These are phyloP conservation scores for Pyrocoelia pectoralis DNA, from an alignment of 2,888 invertebrate genomes.

Conservation along the genomic window DNA sequence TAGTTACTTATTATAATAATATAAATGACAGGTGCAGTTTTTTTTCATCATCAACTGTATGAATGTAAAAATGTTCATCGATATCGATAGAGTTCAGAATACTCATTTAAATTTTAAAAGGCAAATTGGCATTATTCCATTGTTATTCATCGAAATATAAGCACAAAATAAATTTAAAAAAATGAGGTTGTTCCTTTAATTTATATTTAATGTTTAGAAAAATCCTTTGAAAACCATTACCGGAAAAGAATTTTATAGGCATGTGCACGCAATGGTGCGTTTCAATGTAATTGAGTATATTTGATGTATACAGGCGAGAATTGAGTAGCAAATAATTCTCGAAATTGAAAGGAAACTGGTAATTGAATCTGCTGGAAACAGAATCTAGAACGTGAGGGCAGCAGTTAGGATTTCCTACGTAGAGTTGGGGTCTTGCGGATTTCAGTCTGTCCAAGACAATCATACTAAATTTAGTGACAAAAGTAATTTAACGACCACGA, in stretches of 20 bases:
- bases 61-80: too few species aligned
- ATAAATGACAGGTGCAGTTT: too few species aligned
- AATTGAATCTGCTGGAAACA: constrained; percentile 43
- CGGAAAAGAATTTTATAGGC: constrained; percentile 23
- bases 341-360: constrained; percentile 43
- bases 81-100: too few species aligned
- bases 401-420: constrained; percentile 35
- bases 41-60: too few species aligned
- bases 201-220: constrained; percentile 14
- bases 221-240: constrained; percentile 12
- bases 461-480: constrained; percentile 24
- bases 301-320: constrained; percentile 37
- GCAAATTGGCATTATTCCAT: neutral
- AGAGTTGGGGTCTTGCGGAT: constrained; percentile 23
- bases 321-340: constrained; percentile 41
- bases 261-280: constrained; percentile 28
- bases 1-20: too few species aligned
- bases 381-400: constrained; percentile 40
- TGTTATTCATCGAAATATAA: neutral
- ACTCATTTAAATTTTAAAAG: neutral
- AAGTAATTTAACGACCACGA: constrained; percentile 20
- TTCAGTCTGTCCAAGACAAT: constrained; percentile 24
- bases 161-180: neutral
- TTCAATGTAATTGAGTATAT: constrained; percentile 35
- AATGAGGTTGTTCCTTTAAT: neutral